Conservation (phyloP, 2,797 vertebrate species). For the Neosilurus mollespiculum region DNA sequence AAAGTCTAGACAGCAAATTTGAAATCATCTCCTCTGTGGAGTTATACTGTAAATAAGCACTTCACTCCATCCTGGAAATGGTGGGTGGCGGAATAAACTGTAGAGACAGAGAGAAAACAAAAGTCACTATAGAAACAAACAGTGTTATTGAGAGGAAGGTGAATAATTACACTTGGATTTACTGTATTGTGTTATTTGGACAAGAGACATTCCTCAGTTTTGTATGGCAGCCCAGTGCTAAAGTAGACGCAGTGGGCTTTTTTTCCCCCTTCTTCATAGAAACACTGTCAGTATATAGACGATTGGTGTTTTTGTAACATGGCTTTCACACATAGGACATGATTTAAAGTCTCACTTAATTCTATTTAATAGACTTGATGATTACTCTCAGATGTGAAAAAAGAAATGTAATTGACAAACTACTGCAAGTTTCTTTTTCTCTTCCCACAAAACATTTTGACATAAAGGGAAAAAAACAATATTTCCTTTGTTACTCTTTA, state of each 20-base stretch:
- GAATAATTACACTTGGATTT: conserved; percentile 28
- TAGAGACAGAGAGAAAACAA: conserved; percentile 15
- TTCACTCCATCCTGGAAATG: conserved; percentile 23
- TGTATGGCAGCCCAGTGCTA: neutral
- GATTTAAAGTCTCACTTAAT: conserved; percentile 30
- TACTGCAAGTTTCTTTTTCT: neutral
- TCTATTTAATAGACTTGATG: conserved; percentile 33
- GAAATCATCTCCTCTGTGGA: conserved; percentile 23
- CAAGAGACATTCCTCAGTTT: conserved; percentile 10
- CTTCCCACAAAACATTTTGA: neutral
- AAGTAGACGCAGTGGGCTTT: neutral
- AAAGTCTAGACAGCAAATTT: conserved; percentile 20
- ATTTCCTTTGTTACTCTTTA: neutral
- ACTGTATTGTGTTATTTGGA: conserved; percentile 23
- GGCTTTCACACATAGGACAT: conserved; percentile 26
- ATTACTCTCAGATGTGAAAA: conserved; percentile 46
- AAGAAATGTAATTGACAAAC: neutral
- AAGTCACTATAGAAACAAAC: conserved; percentile 21
- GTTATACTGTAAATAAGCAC: conserved; percentile 28
- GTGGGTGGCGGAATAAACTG: conserved; percentile 24
- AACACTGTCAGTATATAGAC: neutral
- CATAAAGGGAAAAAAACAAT: neutral
- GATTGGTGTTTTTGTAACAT: conserved; percentile 10
- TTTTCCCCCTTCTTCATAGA: neutral
- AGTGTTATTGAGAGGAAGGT: conserved; percentile 21